Conservation (phyloP, 2,797 vertebrate species). For the Helicolenus hilgendorfi region DNA sequence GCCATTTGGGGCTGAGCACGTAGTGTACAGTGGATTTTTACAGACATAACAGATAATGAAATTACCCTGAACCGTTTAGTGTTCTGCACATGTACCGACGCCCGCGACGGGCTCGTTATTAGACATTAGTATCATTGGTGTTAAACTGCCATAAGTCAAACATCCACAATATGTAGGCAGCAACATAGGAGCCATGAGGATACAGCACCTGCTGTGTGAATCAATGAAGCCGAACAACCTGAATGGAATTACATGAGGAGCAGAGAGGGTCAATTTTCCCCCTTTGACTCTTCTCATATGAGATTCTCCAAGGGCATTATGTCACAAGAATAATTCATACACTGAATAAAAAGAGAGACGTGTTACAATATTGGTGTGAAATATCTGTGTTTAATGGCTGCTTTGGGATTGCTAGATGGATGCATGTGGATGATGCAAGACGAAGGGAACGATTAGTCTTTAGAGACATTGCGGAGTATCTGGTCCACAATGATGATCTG, state of each 20-base stretch:
- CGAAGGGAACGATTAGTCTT: constrained; percentile 24
- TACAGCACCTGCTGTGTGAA: neutral
- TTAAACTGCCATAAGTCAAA: neutral
- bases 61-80: neutral
- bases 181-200: neutral
- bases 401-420: neutral
- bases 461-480: constrained; percentile 37
- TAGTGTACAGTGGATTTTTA: neutral
- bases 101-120: neutral
- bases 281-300: neutral
- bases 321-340: neutral
- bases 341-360: constrained; percentile 4
- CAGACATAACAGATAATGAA: neutral
- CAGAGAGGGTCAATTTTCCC: neutral
- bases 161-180: constrained; percentile 8
- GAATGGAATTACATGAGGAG: neutral
- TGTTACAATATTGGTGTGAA: constrained; percentile 1
- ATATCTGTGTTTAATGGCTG: constrained; percentile 22
- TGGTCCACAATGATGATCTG: constrained; percentile 38
- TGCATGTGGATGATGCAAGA: constrained; percentile 31
- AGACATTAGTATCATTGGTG: neutral
- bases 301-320: neutral
- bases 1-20: neutral
- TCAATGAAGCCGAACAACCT: constrained; percentile 19
- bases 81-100: neutral